Base-by-base conservation (phyloP, 2,113 vertebrate species). In the Cyprinodon variegatus region DNA sequence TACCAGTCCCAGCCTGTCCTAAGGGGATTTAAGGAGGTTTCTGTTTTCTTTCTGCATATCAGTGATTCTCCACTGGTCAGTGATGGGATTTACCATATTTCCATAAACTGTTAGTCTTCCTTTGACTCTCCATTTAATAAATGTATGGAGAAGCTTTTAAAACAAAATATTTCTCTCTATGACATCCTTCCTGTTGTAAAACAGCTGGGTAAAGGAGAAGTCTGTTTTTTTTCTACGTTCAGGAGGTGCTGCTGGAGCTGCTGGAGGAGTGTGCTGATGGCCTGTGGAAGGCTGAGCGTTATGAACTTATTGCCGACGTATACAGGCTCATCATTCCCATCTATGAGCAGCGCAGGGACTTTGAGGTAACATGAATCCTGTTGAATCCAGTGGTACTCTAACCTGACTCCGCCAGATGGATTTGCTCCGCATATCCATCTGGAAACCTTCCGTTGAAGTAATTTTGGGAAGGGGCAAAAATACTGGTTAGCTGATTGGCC, bases 271-370 rank as follows among this genome's bases (percentile, higher is more conserved):
- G 97, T 70, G 97, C 96, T 17, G 96, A 98, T 11, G 97, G 97
- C 4, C 96, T 99, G 37, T 99, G 98, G 98, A 99, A 99, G 91
- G 98, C 98, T 0, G 98, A 99, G 83, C 97, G 98, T 17, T 99
- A 99, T 0, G 98, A 99, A 91, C 94, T 99, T 74, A 99, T 99
- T 36, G 95, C 98, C 2, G 96, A 99, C 65, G 94, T 99, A 91
- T 99, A 99, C 82, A 96, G 96, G 70, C 96, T 99, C 71, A 97
- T 98, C 71, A 98, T 99, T 82, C 98, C 98, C 66, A 96, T 99
- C 86, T 99, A 98, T 43, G 98, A 99, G 74, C 97, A 97, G 89
- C 93, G 97, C 64, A 93, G 98, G 76, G 98, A 99, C 92, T 99
- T 99, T 82, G 96, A 99, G 97, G 98, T 99, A 78, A 64, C 5